phyloP scores from a whole-genome alignment of 2,888 invertebrate genomes.

The Pinctada fucata region DNA sequence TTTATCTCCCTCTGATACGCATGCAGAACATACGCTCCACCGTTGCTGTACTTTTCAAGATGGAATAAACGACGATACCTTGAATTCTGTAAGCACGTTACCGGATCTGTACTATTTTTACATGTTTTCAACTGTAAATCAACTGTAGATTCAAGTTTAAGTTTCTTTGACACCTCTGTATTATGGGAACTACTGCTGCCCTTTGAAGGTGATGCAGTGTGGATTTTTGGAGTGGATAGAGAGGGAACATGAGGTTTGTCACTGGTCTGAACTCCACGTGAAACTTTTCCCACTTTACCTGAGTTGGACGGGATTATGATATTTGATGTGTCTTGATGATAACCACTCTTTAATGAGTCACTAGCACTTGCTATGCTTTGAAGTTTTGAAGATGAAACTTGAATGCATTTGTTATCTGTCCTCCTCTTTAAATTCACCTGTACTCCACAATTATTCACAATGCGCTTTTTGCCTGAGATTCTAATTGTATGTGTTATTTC shows the following conservation, averaged over 20 bases:
- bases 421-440: conserved; percentile 63
- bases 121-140: not conserved
- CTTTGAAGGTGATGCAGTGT: not conserved
- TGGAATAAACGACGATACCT: conserved; percentile 81
- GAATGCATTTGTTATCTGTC: conserved; percentile 60
- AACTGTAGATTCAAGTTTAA: not conserved
- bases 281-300: conserved; percentile 5
- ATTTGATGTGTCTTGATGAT: not conserved
- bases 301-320: not conserved
- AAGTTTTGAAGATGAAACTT: conserved; percentile 45
- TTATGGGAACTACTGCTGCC: not conserved
- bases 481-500: conserved; percentile 34
- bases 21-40: conserved; percentile 93
- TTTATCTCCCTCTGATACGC: conserved; percentile 94
- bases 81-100: conserved; percentile 32
- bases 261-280: conserved; percentile 14
- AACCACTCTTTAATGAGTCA: not conserved
- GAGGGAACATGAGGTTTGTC: not conserved
- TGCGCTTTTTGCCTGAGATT: conserved; percentile 48
- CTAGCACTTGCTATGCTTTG: not conserved
- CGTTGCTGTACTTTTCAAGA: conserved; percentile 95
- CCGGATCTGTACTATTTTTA: not conserved
- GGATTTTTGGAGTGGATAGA: not conserved
- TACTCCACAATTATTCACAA: conserved; percentile 64
- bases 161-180: not conserved